Evolutionary conservation across 2,888 invertebrate species (phyloP).

Genomic region (Gandaritis pyraliata): DNA sequence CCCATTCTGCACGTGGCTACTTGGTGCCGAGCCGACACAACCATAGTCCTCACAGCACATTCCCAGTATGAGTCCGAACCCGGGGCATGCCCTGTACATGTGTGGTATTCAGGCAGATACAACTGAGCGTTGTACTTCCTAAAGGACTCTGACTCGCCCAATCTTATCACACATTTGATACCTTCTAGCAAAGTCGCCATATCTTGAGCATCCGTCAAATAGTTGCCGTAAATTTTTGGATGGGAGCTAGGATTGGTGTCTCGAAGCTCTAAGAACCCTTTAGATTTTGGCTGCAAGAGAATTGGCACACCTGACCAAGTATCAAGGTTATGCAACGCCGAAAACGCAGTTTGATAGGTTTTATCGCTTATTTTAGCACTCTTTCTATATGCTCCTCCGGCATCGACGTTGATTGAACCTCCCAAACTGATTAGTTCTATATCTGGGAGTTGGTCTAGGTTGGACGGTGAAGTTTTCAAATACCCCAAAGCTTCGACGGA

Average conservation of each 20-base stretch:
- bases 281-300: constrained; percentile 89
- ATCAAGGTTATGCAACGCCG: constrained; percentile 81
- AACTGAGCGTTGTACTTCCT: constrained; percentile 81
- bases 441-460: constrained; percentile 85
- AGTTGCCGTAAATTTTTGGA: constrained; percentile 92
- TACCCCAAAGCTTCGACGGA: constrained; percentile 88
- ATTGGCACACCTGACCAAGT: constrained; percentile 88
- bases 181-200: constrained; percentile 84
- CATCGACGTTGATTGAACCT: constrained; percentile 86
- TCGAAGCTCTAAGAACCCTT: constrained; percentile 88
- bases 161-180: constrained; percentile 84
- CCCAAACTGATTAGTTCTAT: constrained; percentile 87
- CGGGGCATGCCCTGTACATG: constrained; percentile 76
- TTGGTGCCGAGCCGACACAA: constrained; percentile 85
- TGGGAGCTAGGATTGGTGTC: constrained; percentile 90
- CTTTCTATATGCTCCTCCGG: constrained; percentile 78
- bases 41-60: constrained; percentile 85
- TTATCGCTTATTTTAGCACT: constrained; percentile 84
- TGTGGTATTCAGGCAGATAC: constrained; percentile 79
- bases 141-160: constrained; percentile 85
- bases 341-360: constrained; percentile 83
- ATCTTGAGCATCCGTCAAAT: constrained; percentile 88
- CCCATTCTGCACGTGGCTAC: constrained; percentile 90
- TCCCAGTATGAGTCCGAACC: constrained; percentile 88
- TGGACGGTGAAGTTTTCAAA: constrained; percentile 83